Evolutionary conservation across 23 tunicate species (phyloP).

Genomic region (Phallusia fumigata): DNA sequence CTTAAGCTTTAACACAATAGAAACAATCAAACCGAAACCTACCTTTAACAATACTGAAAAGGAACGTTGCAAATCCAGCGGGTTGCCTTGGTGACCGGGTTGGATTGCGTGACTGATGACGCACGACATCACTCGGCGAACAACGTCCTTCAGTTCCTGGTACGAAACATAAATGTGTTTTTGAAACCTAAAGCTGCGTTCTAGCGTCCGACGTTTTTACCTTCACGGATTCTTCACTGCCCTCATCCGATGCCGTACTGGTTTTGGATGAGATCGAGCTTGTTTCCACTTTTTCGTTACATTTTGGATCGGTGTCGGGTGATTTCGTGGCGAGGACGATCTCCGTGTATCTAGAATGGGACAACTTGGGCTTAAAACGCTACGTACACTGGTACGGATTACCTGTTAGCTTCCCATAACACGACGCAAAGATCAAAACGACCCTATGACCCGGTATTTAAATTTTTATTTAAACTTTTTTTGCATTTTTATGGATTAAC

Average conservation of each 20-base stretch:
- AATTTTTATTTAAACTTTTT: too few relatives aligned
- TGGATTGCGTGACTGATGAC: slow-evolving; percentile 61
- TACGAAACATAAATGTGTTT: neutral
- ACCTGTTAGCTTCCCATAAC: too few relatives aligned
- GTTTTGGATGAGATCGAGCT: neutral
- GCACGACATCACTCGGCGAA: slow-evolving; percentile 56
- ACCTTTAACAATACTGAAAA: slow-evolving; percentile 71
- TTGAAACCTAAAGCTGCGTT: neutral
- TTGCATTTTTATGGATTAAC: too few relatives aligned
- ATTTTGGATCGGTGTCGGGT: neutral
- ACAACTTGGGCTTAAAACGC: too few relatives aligned
- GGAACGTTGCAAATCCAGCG: slow-evolving; percentile 58
- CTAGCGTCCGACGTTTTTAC: neutral
- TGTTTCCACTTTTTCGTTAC: neutral
- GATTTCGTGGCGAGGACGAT: slow-evolving; percentile 26
- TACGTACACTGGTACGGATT: too few relatives aligned
- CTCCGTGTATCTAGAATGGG: slow-evolving; percentile 23
- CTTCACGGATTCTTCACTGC: neutral
- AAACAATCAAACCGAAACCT: too few relatives aligned
- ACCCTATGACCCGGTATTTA: too few relatives aligned
- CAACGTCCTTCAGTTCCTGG: slow-evolving; percentile 58
- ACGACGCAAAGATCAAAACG: too few relatives aligned
- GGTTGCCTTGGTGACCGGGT: slow-evolving; percentile 20
- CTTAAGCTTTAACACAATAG: too few relatives aligned
- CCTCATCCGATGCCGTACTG: neutral